A percentile compares a stretch with the other conserved stretches of the same genome.
Evolutionary conservation across 2,888 invertebrate species (phyloP).

Genomic region (Athripsodes cinereus): DNA sequence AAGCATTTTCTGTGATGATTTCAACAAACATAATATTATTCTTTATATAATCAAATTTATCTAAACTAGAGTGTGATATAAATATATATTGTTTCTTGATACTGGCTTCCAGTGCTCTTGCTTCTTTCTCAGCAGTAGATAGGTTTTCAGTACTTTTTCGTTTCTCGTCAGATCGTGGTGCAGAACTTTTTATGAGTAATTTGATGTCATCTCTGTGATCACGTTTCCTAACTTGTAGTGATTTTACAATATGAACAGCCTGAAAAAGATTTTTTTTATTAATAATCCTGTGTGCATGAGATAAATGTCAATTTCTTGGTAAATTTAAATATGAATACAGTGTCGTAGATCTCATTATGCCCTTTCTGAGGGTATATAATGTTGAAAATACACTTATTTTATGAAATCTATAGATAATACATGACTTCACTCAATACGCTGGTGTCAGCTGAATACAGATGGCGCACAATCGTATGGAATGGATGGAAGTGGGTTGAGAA

Average conservation of each 20-base stretch:
- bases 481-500: no score
- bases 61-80: slow-evolving; percentile 57
- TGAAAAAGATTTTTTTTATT: slow-evolving; percentile 33
- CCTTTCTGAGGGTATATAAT: no score
- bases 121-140: slow-evolving; percentile 32
- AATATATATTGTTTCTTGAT: slow-evolving; percentile 56
- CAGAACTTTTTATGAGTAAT: slow-evolving; percentile 27
- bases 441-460: no score
- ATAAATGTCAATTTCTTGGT: slow-evolving; percentile 5
- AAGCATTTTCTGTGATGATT: slow-evolving; percentile 37
- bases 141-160: slow-evolving; percentile 29
- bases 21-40: slow-evolving; percentile 58
- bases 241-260: slow-evolving; percentile 59
- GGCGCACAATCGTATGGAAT: no score
- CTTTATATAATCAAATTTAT: slow-evolving; percentile 54
- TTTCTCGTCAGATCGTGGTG: slow-evolving; percentile 28
- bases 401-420: no score
- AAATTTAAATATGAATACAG: no score
- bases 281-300: no score
- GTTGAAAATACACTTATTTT: no score
- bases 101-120: slow-evolving; percentile 33
- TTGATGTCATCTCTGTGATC: slow-evolving; percentile 28
- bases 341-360: no score
- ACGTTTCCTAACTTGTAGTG: slow-evolving; percentile 50
- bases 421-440: no score